Base-by-base conservation (phyloP, 2,113 vertebrate genomes). In the Delphinapterus leucas region DNA sequence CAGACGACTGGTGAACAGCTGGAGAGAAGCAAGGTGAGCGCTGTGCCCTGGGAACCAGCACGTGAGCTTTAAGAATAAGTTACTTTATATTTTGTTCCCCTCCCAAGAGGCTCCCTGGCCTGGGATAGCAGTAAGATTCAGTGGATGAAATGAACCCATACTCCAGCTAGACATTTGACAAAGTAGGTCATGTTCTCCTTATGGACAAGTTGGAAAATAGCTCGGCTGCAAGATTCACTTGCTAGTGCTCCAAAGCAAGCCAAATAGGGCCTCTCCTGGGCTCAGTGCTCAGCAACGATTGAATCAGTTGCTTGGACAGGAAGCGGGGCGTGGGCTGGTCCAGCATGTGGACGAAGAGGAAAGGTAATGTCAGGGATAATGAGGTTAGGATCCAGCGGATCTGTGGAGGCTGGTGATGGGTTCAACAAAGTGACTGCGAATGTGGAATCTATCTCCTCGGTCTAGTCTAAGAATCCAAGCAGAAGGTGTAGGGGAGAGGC, bases 311-410 rank as follows among this genome's bases (percentile, higher is more conserved):
- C 77, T 44, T 20, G 44, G 53, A 33, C 41, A 23, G 20, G 49
- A 81, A 55, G 21, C 4, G 9, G 49, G 38, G 25, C 28, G 47
- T 5, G 6, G 55, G 26, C 61, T 26, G 38, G 41, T 21, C 92
- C 2, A 2, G 3, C 1, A 1, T 1, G 0, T 6, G 23, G 9
- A 44, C 0, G n/a, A n/a, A 49, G 21, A 68, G 49, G 81, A 49
- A 68, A 74, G n/a, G 8, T 1, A 8, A 55, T 55, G 47, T 61
- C 25, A 18, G 77, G 38, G 61, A 74, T 68, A n/a, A 0, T 1
- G 36, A n/a, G n/a, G 33, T 31, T 38, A 47, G 55, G 36, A 10
- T 21, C 10, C 55, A 21, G 63, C 8, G 31, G n/a, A 10, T 23
- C 47, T 4, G 0, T 0, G 3, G 80, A 67, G 61, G 8, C 36